Evolutionary conservation across 2,113 vertebrate genomes (phyloP), one percentile per base, ranked within the genome.

Genomic region (Tor tambroides): DNA sequence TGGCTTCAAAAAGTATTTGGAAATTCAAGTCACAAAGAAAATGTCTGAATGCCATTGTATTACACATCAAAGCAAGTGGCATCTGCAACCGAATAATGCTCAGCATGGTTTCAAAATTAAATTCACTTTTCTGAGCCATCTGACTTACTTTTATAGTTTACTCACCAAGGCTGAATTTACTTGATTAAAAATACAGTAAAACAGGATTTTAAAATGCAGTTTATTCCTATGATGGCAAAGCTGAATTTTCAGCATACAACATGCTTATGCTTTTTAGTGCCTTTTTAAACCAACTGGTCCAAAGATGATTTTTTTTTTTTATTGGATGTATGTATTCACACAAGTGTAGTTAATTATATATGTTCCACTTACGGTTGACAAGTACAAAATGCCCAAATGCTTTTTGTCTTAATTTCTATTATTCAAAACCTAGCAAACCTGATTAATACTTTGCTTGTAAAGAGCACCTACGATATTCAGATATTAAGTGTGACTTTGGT

Each of bases 1-100:
- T 76, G 41, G 41, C 74, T n/a, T 76, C 38, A 46, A 46, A 75
- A 76, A 76, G 41, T 76, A 76, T 76, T 46, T 76, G 74, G 41
- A 26, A n/a, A 76, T n/a, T 49, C 26, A 49, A 49, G n/a, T 76
- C 41, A 76, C 7, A n/a, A 41, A 46, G 38, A 46, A 75, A 76
- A 46, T 15, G 41, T 28, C 72, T 15, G 38, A 75, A 75, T 75
- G 41, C 41, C 41, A 46, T 46, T 75, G 46, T 75, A 75, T 75
- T n/a, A 75, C 23, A 75, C n/a, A 74, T 74, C 71, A 74, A 74
- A 74, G 71, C 38, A 74, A 74, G 35, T 15, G 23, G 72, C 72
- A 75, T 75, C 65, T 75, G 23, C 38, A 75, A 43, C 38, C 72
- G 41, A 43, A 41, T 75, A 38, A 5, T n/a, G 2, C 38, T 75